Conservation (phyloP, 2,113 vertebrate species). For the Camelus dromedarius region DNA sequence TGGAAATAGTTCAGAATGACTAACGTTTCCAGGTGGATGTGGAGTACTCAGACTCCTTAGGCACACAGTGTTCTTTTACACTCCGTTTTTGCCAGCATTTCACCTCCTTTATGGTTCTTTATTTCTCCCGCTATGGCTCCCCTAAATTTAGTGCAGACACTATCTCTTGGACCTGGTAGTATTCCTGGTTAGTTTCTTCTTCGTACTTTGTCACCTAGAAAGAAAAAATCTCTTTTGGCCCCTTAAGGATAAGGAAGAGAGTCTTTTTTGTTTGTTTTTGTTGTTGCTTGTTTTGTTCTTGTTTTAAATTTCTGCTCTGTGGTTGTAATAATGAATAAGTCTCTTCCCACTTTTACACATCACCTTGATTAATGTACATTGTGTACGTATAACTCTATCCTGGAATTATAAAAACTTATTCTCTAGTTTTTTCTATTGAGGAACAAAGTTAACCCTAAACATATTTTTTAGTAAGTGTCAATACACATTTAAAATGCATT, state of each 20-base stretch:
- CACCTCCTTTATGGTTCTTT: background rate
- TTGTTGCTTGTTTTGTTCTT: background rate
- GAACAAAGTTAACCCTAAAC: background rate
- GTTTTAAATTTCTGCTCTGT: conserved; percentile 1
- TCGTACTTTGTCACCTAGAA: background rate
- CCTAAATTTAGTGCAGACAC: background rate
- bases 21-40: background rate
- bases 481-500: background rate
- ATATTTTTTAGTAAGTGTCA: background rate
- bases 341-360: background rate
- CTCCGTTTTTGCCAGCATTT: background rate
- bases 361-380: background rate
- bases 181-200: background rate
- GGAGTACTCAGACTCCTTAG: background rate
- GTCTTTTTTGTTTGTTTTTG: background rate
- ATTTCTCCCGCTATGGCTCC: accelerated
- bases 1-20: background rate
- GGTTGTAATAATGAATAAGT: background rate
- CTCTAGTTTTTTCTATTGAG: background rate
- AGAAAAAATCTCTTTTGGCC: background rate
- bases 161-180: background rate
- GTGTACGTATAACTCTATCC: background rate
- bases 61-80: background rate
- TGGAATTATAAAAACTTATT: conserved; percentile 33
- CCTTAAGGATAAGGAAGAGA: background rate